Conservation (phyloP, 2,797 vertebrate genomes). For the Paedocypris micromegethes region DNA sequence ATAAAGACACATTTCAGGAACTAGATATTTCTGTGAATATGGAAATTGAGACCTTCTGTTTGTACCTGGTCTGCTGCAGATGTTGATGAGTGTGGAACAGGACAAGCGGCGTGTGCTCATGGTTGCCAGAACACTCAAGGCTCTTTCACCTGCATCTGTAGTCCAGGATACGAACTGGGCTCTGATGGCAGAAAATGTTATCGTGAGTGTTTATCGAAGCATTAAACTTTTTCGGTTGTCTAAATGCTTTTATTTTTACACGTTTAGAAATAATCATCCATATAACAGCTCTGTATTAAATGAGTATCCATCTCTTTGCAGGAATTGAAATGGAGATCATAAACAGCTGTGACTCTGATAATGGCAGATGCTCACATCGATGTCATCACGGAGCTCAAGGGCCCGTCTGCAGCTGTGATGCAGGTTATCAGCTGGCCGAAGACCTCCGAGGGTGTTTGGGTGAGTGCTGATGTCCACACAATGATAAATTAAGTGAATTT, state of each 20-base stretch:
- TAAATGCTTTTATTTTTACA: too few species aligned
- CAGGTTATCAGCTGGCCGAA: slow-evolving; percentile 64
- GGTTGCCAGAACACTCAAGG: slow-evolving; percentile 74
- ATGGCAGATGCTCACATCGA: slow-evolving; percentile 74
- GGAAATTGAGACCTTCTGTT: slow-evolving; percentile 7
- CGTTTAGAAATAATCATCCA: too few species aligned
- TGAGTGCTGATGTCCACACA: slow-evolving; percentile 47
- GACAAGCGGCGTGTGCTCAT: slow-evolving; percentile 67
- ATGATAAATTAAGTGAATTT: not conserved
- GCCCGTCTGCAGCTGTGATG: slow-evolving; percentile 71
- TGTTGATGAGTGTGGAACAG: slow-evolving; percentile 67
- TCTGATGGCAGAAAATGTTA: slow-evolving; percentile 74
- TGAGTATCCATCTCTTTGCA: slow-evolving; percentile 42
- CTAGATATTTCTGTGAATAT: not conserved
- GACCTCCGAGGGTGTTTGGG: slow-evolving; percentile 75
- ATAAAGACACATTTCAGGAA: too few species aligned
- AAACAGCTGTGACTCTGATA: slow-evolving; percentile 73
- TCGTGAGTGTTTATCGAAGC: slow-evolving; percentile 62
- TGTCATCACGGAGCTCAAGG: slow-evolving; percentile 72
- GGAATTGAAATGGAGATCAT: slow-evolving; percentile 84
- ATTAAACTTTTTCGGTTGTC: too few species aligned
- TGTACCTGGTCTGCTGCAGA: slow-evolving; percentile 58
- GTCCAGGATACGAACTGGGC: slow-evolving; percentile 74
- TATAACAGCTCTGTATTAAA: too few species aligned
- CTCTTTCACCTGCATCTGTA: slow-evolving; percentile 75